phyloP scores from a whole-genome alignment of 2,797 vertebrate species.

The Carduelis carduelis region DNA sequence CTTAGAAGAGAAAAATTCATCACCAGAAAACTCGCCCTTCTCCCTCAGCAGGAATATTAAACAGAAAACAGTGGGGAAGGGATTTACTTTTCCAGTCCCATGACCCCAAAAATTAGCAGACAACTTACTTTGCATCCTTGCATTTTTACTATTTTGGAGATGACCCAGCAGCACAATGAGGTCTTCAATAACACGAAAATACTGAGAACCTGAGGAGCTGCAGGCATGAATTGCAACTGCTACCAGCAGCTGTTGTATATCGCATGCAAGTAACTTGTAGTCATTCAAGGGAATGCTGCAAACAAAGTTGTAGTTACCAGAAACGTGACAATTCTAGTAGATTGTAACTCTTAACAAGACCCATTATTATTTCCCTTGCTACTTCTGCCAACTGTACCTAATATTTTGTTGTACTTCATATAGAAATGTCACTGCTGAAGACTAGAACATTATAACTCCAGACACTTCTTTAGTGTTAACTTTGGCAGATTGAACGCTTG shows the following conservation, averaged over 20 bases:
- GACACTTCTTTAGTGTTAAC: not conserved
- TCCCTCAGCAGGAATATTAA: not conserved
- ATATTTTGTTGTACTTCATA: not conserved
- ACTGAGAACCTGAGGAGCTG: conserved; percentile 96
- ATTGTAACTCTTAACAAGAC: not conserved
- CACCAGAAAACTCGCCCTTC: not conserved
- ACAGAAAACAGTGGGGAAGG: not conserved
- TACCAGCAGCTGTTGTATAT: conserved; percentile 94
- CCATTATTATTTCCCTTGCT: not conserved
- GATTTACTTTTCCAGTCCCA: not conserved
- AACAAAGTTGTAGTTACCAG: conserved; percentile 56
- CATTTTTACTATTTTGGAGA: conserved; percentile 93
- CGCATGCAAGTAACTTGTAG: conserved; percentile 92
- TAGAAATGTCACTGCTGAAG: not conserved
- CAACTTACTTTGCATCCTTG: conserved; percentile 88
- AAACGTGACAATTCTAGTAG: not conserved
- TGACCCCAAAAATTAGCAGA: conserved; percentile 18
- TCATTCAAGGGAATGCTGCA: conserved; percentile 89
- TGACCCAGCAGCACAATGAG: conserved; percentile 93
- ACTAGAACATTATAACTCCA: not conserved
- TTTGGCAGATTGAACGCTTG: not conserved
- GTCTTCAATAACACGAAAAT: conserved; percentile 98
- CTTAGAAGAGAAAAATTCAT: not conserved
- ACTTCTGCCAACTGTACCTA: not conserved
- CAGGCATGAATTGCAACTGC: conserved; percentile 96